Evolutionary conservation across 53 echinoderm and acorn worm genomes (phyloP), one percentile per base, ranked within the genome.

Genomic region (Holothuria scabra): DNA sequence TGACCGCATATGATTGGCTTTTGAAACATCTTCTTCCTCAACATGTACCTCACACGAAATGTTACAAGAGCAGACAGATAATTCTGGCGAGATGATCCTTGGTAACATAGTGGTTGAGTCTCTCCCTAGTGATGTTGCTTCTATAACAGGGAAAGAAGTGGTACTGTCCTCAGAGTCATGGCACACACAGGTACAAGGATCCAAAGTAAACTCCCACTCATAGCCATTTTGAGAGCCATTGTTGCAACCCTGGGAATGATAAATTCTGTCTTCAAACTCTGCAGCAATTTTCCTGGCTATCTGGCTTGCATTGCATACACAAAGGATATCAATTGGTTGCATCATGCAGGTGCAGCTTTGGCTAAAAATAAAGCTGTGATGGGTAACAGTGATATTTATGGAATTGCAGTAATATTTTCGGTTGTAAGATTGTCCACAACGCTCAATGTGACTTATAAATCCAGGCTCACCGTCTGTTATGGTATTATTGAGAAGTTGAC

Each of bases 321-420:
- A 78, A 19, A 13, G 16, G 9, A 57, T 14, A 80, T 48, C 33
- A 31, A 26, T 0, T 21, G 16, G 6, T 21, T 9, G 20, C 23
- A 32, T 9, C 18, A 22, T 18, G 30, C 92, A 92, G 20, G 66
- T 35, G 56, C 92, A 92, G 62, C 60, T 49, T 3, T 41, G 33
- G 4, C 55, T 28, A 18, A 82, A 28, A 7, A 75, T 49, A 8
- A 92, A 34, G 23, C 32, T 23, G 32, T 86, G 83, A 23, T 83
- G 86, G 12, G 81, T 84, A 8, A 85, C 78, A n/a, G 62, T 90
- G 56, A 85, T 75, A 14, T 80, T 65, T 1, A 90, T 56, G 56
- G 79, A 60, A 9, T 72, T 56, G 69, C 93, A 93, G 34, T 85
- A 80, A 74, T 93, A 93, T 34, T 88, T 85, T 46, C 87, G 55